Conservation (phyloP, 2,888 invertebrate genomes). For the Callyntrura guangdongensis region DNA sequence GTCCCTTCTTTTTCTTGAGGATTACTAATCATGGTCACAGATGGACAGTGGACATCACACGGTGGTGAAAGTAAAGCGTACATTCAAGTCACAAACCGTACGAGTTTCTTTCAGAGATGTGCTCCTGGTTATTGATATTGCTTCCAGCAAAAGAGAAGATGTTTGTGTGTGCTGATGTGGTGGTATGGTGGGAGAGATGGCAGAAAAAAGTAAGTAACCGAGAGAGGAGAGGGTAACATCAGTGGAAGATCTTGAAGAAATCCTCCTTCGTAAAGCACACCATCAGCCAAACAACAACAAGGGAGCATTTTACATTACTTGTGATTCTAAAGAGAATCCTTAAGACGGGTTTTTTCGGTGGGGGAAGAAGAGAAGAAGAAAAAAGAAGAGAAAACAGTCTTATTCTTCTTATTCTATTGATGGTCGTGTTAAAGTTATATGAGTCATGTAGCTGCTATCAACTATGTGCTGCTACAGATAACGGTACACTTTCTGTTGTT, state of each 20-base stretch:
- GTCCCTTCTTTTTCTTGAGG: constrained; percentile 52
- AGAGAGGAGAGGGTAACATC: constrained; percentile 38
- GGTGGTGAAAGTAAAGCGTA: constrained; percentile 49
- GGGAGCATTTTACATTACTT: constrained; percentile 74
- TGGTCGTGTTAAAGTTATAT: constrained; percentile 25
- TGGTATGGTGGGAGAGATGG: not conserved
- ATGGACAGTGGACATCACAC: constrained; percentile 73
- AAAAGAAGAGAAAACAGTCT: constrained; percentile 7
- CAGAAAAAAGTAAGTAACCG: constrained; percentile 14
- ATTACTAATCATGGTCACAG: constrained; percentile 78
- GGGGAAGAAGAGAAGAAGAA: constrained; percentile 23
- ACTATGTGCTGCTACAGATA: constrained; percentile 3
- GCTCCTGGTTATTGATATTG: constrained; percentile 75
- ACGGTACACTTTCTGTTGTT: not conserved
- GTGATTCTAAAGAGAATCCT: constrained; percentile 74
- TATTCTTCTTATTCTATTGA: constrained; percentile 37
- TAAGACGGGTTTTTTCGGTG: constrained; percentile 62
- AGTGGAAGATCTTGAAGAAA: constrained; percentile 47
- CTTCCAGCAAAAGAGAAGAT: constrained; percentile 57
- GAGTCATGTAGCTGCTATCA: not conserved
- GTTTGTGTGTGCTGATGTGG: not conserved
- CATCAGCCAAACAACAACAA: constrained; percentile 62
- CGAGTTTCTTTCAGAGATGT: constrained; percentile 24
- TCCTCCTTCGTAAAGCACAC: constrained; percentile 45
- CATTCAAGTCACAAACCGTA: constrained; percentile 64